Evolutionary conservation across 2,888 invertebrate genomes (phyloP), one percentile per base, ranked within the genome.

Genomic region (Helobdella robusta): DNA sequence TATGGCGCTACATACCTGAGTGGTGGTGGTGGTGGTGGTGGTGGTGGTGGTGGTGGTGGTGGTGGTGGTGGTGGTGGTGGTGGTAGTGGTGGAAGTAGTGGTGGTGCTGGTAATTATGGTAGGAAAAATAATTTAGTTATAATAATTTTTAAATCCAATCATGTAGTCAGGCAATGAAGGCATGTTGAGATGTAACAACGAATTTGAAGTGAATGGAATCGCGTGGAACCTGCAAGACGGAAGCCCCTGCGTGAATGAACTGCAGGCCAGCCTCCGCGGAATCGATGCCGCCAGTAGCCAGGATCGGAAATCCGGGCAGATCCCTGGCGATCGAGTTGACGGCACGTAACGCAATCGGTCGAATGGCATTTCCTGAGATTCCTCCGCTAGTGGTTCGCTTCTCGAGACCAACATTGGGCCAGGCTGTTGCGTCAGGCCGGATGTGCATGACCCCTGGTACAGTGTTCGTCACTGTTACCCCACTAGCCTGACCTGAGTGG

Each of bases 381-480:
- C 94, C 95, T 6, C 95, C 95, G 76, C 93, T 95, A 0, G 94
- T 95, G 0, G 93, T 93, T 83, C 70, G 81, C 76, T 88, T 87
- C 48, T 87, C 80, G 59, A 73, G 77, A 70, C 92, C 97, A 5
- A 98, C 86, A 44, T 86, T 85, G 0, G 97, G 97, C 97, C 97
- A 98, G 0, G 97, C 88, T 0, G 84, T 84, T 0, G 86, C 89
- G 75, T 91, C 86, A 0, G 87, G 83, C 73, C 84, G 85, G 2
- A 97, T 78, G 4, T 87, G 85, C 94, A 97, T 95, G 65, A 98
- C 81, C 0, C 94, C 94, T 30, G 91, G 91, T 0, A 98, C 90
- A 0, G 97, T 98, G 79, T 98, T 98, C 66, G 97, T 97, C 0
- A 95, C 94, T 0, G 97, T 90, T 0, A 97, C 95, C 0, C 97